Conservation (phyloP, 2,797 vertebrate species). For the Spatula versicolor region DNA sequence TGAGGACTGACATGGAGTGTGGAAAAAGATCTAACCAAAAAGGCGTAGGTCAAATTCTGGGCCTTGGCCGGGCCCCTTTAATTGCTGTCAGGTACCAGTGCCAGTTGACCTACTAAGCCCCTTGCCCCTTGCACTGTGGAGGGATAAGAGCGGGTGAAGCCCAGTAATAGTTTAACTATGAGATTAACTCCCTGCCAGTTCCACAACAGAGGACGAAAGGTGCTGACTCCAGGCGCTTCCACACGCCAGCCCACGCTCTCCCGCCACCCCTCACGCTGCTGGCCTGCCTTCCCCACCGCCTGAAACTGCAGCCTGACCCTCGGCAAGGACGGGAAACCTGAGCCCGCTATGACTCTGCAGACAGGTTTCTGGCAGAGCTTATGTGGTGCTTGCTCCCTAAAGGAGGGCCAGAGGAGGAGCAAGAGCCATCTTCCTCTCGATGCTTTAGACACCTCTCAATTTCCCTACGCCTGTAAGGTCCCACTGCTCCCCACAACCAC, state of each 20-base stretch:
- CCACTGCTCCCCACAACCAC: not conserved
- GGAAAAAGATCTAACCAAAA: slow-evolving; percentile 31
- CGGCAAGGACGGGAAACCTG: not conserved
- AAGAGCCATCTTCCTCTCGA: not conserved
- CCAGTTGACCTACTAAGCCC: slow-evolving; percentile 64
- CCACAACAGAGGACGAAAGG: slow-evolving; percentile 34
- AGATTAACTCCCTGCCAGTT: slow-evolving; percentile 49
- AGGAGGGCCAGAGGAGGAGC: not conserved
- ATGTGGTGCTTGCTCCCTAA: not conserved
- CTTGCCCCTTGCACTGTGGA: slow-evolving; percentile 67
- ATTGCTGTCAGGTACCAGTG: slow-evolving; percentile 27
- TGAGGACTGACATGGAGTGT: not conserved
- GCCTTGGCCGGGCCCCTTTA: slow-evolving; percentile 4
- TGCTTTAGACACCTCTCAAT: not conserved
- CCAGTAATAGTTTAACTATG: slow-evolving; percentile 72
- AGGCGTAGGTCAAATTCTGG: slow-evolving; percentile 27
- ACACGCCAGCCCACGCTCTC: not conserved
- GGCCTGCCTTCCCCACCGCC: not conserved
- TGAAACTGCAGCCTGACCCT: not conserved
- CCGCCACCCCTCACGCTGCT: not conserved
- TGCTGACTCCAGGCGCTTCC: slow-evolving; percentile 43
- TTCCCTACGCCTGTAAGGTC: not conserved
- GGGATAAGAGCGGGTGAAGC: slow-evolving; percentile 55
- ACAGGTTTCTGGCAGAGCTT: not conserved
- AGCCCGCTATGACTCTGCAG: not conserved